Percentiles rank a stretch among this genome's conserved stretches.
Conservation (phyloP, 2,797 vertebrate genomes). For the Sebastes vulpes region DNA sequence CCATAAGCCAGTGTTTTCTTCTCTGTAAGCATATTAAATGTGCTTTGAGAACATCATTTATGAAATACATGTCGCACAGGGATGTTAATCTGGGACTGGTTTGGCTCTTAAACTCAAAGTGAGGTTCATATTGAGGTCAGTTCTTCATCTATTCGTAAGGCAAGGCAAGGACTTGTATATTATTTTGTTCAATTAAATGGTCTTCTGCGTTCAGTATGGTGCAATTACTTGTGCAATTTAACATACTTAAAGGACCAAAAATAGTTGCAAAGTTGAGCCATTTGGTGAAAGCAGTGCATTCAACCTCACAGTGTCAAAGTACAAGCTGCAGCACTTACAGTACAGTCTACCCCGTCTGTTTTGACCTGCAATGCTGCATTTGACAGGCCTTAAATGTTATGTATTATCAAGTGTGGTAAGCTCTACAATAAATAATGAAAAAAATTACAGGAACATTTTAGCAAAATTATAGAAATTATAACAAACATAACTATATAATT, state of each 20-base stretch:
- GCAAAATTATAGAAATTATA: neutral
- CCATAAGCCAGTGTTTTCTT: neutral
- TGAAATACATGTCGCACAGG: conserved; percentile 18
- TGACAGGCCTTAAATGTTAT: neutral
- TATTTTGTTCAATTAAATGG: conserved; percentile 9
- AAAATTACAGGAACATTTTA: neutral
- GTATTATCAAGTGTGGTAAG: too few species aligned
- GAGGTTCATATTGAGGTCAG: conserved; percentile 48
- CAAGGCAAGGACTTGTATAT: neutral
- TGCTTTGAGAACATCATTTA: conserved; percentile 28
- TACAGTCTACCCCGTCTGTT: neutral
- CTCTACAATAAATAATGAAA: too few species aligned
- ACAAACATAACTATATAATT: neutral
- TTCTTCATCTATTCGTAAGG: conserved; percentile 29
- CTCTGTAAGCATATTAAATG: neutral
- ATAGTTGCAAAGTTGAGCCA: neutral
- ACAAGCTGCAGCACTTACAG: neutral
- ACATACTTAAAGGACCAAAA: conserved; percentile 20
- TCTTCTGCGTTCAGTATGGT: neutral
- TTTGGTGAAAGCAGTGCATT: conserved; percentile 16
- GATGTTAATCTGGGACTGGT: conserved; percentile 22
- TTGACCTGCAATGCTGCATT: neutral
- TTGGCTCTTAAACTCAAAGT: conserved; percentile 26
- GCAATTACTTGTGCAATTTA: conserved; percentile 12
- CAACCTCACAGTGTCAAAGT: neutral